Conservation (phyloP, 2,888 invertebrate genomes). For the Lasioglossum calceatum region DNA sequence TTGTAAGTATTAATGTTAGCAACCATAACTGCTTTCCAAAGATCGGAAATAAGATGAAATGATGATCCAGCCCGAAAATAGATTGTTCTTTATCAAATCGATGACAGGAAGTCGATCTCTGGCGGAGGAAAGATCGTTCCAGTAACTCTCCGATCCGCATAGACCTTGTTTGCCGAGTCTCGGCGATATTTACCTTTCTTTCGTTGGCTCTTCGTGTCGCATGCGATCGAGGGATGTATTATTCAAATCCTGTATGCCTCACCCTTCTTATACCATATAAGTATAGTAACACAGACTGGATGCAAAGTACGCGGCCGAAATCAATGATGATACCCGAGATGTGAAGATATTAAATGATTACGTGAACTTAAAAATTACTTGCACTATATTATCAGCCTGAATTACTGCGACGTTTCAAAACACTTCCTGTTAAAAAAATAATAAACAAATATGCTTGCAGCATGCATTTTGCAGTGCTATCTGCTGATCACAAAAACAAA, state of each 20-base stretch:
- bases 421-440: not conserved
- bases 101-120: slow-evolving; percentile 18
- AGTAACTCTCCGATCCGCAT: slow-evolving; percentile 36
- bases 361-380: not conserved
- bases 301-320: slow-evolving; percentile 32
- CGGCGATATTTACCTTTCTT: slow-evolving; percentile 64
- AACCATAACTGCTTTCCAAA: not conserved
- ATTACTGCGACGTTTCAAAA: not conserved
- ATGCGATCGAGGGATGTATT: slow-evolving; percentile 63
- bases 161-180: slow-evolving; percentile 58
- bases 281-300: slow-evolving; percentile 40
- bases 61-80: not conserved
- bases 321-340: slow-evolving; percentile 5
- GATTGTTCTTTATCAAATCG: slow-evolving; percentile 13
- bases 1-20: not conserved
- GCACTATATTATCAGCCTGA: not conserved
- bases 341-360: not conserved
- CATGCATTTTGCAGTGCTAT: not conserved
- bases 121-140: slow-evolving; percentile 24
- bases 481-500: not conserved
- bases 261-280: slow-evolving; percentile 34
- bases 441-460: not conserved
- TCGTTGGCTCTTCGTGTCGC: slow-evolving; percentile 56
- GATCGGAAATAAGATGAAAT: not conserved
- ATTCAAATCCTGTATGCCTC: slow-evolving; percentile 65